Base-by-base conservation (phyloP, 2,888 invertebrate genomes). In the Saturnia pavonia region DNA sequence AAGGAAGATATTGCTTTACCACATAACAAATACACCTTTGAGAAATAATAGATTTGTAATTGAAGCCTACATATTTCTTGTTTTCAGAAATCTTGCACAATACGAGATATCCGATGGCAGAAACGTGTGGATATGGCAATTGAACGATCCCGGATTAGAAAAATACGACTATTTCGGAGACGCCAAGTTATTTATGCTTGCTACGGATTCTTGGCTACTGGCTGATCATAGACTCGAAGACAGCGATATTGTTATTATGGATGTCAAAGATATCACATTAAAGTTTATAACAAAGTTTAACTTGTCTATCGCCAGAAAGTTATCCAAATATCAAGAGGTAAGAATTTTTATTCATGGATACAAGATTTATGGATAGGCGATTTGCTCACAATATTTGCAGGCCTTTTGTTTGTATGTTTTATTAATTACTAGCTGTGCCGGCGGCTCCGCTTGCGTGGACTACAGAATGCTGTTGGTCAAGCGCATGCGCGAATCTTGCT, bases 261-360 rank as follows among this genome's bases (percentile, higher is more conserved):
- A 93, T 72, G 88, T 85, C 0, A 92, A 91, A 71, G 92, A 92
- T 72, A 78, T 93, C 14, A 83, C 87, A 0, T 76, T 93, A 14
- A 92, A 88, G 78, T 89, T 91, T 63, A 68, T 89, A 73, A 94
- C 87, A 67, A 96, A 96, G 70, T 95, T 96, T 77, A 95, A 96
- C 81, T 82, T 96, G 27, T 96, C 96, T 0, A 80, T 96, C 71
- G 96, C 96, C 0, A 95, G 94, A 76, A 91, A 95, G 75, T 91
- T 96, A 57, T 86, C 95, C 6, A 95, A 95, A 77, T 96, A 96
- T 79, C 95, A 96, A 83, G 95, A 96, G 90, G 90, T 91, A 71
- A 72, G 71, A 74, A n/a, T 60, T 48, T 60, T 48, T 19, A 48
- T 48, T n/a, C 19, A 48, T 48, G 16, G 34, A 34, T 34, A 34